These are phyloP conservation scores for Ispidina lecontei DNA, from an alignment of 2,797 vertebrate genomes.

Conservation along the genomic window DNA sequence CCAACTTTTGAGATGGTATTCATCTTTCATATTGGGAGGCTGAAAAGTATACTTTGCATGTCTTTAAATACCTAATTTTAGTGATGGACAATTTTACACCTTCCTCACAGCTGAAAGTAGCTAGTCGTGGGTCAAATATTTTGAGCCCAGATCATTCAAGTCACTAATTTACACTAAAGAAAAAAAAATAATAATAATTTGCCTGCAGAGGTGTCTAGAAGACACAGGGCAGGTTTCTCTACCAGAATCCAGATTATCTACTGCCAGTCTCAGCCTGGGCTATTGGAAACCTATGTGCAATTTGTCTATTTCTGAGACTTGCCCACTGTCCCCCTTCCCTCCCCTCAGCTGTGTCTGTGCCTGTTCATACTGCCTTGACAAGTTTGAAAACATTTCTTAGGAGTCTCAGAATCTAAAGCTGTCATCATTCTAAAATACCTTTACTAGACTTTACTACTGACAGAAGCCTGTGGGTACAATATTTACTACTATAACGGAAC, in stretches of 20 bases:
- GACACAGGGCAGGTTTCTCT: not conserved
- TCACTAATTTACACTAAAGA: not conserved
- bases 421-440: not conserved
- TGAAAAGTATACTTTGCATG: not conserved
- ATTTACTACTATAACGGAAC: not conserved
- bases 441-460: not conserved
- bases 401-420: not conserved
- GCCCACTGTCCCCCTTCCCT: not conserved
- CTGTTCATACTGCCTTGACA: not conserved
- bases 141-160: not conserved
- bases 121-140: not conserved
- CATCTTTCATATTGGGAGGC: not conserved
- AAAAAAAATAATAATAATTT: not conserved
- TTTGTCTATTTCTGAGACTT: not conserved
- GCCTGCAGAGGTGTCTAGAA: not conserved
- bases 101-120: not conserved
- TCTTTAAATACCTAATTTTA: not conserved
- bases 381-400: not conserved
- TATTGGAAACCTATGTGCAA: not conserved
- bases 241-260: not conserved
- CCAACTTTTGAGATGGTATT: not conserved
- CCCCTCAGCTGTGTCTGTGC: not conserved
- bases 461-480: not conserved
- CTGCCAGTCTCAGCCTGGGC: not conserved
- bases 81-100: not conserved